A percentile compares a stretch with the other conserved stretches of the same genome.
phyloP scores from a whole-genome alignment of 2,113 vertebrate species.

The Numenius arquata region DNA sequence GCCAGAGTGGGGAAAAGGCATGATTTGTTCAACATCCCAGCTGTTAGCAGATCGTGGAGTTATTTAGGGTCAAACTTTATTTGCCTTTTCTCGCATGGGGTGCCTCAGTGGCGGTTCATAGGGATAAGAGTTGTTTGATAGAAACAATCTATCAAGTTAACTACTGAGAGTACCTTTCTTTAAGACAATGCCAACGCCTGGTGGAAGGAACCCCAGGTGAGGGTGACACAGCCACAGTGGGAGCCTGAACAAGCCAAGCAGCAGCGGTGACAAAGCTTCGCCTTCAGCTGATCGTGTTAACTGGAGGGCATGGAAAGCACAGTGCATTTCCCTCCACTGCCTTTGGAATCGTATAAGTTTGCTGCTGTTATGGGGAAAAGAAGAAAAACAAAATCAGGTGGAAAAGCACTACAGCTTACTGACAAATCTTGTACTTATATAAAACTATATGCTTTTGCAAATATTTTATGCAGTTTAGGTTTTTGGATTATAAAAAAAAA shows the following conservation, averaged over 20 bases:
- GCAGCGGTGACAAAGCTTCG: not conserved
- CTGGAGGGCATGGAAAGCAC: not conserved
- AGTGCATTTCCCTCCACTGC: not conserved
- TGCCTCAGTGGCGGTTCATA: not conserved
- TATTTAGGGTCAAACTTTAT: not conserved
- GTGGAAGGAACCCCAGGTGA: not conserved
- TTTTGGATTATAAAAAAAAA: not conserved
- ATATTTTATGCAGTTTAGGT: not conserved
- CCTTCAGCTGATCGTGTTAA: not conserved
- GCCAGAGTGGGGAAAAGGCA: fast-evolving
- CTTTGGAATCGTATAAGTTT: not conserved
- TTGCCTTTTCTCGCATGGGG: not conserved
- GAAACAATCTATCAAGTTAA: not conserved
- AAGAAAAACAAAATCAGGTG: not conserved
- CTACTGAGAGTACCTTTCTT: not conserved
- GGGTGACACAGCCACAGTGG: not conserved
- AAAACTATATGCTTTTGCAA: not conserved
- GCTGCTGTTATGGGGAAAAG: no score
- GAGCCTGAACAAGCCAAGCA: not conserved
- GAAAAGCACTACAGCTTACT: not conserved
- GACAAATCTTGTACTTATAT: not conserved
- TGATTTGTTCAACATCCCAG: fast-evolving
- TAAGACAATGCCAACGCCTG: fast-evolving
- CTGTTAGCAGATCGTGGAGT: no score
- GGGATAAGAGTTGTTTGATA: not conserved